Conservation (phyloP, 1,140 invertebrate genomes). For the Zaprionus taronus region DNA sequence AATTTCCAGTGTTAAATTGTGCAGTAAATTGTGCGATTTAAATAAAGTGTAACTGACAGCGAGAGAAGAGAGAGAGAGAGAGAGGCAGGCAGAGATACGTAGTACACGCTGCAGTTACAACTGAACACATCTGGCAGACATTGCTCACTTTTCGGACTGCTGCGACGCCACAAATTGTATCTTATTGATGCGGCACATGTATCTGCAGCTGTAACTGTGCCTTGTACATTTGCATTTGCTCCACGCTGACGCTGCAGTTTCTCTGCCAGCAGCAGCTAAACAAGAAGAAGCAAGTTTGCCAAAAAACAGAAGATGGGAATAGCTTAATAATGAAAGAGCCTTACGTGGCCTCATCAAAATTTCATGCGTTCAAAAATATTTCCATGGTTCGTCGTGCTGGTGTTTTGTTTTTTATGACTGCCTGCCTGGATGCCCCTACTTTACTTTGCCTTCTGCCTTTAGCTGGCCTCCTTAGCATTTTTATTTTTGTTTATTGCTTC, state of each 20-base stretch:
- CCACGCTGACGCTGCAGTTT: slow-evolving; percentile 28
- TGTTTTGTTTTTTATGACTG: slow-evolving; percentile 10
- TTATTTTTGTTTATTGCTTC: slow-evolving; percentile 75
- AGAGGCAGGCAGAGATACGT: neutral
- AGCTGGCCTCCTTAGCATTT: slow-evolving; percentile 42
- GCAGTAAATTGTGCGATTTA: slow-evolving; percentile 71
- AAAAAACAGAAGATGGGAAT: slow-evolving; percentile 38
- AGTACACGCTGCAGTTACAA: neutral
- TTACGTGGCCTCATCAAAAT: slow-evolving; percentile 65
- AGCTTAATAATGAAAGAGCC: slow-evolving; percentile 68
- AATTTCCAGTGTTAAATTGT: slow-evolving; percentile 62
- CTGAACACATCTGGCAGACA: slow-evolving; percentile 10
- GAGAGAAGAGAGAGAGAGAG: slow-evolving; percentile 20
- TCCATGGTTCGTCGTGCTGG: slow-evolving; percentile 15
- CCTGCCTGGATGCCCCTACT: neutral
- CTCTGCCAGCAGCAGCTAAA: neutral
- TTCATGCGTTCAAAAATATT: slow-evolving; percentile 64
- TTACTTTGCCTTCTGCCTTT: neutral
- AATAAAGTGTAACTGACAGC: slow-evolving; percentile 58
- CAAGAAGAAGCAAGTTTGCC: slow-evolving; percentile 39
- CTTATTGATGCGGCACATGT: slow-evolving; percentile 36
- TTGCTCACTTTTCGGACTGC: slow-evolving; percentile 55
- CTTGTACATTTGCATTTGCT: slow-evolving; percentile 59
- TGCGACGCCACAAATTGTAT: slow-evolving; percentile 37
- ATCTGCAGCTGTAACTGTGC: slow-evolving; percentile 20